Conservation (phyloP, 2,797 vertebrate species). For the Acrocephalus scirpaceus region DNA sequence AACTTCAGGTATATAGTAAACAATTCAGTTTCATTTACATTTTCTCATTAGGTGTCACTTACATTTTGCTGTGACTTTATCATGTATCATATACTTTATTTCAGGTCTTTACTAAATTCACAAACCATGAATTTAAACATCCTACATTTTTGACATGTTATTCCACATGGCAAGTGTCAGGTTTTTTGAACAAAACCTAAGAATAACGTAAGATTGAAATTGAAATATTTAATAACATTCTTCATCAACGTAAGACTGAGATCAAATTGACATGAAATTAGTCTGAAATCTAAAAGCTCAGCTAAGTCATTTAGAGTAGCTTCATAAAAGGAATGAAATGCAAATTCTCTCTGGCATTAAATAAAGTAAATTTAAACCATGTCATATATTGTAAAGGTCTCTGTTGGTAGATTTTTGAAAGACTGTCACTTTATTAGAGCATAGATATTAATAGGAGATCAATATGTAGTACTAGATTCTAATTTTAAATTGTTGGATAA, state of each 20-base stretch:
- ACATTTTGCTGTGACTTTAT: conserved; percentile 58
- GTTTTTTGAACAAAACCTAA: conserved; percentile 57
- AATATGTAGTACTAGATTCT: conserved; percentile 47
- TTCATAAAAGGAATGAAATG: conserved; percentile 57
- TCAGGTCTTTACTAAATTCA: conserved; percentile 54
- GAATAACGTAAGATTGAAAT: conserved; percentile 48
- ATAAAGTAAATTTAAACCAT: conserved; percentile 67
- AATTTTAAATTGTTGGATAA: conserved; percentile 63
- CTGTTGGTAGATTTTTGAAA: conserved; percentile 53
- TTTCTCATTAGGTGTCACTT: conserved; percentile 61
- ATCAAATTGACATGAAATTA: conserved; percentile 71
- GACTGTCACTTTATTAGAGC: conserved; percentile 48
- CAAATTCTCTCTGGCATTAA: conserved; percentile 64
- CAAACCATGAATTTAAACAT: conserved; percentile 51
- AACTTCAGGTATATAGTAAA: conserved; percentile 37
- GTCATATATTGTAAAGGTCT: conserved; percentile 55
- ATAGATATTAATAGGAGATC: conserved; percentile 63
- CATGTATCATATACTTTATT: conserved; percentile 52
- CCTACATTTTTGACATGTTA: conserved; percentile 63
- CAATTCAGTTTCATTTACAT: conserved; percentile 65
- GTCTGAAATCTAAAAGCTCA: conserved; percentile 64
- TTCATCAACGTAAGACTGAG: conserved; percentile 12
- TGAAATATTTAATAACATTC: not conserved
- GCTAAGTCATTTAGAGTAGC: conserved; percentile 39
- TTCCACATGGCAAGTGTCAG: conserved; percentile 53